Conservation (phyloP, 2,113 vertebrate species). For the Esox niger region DNA sequence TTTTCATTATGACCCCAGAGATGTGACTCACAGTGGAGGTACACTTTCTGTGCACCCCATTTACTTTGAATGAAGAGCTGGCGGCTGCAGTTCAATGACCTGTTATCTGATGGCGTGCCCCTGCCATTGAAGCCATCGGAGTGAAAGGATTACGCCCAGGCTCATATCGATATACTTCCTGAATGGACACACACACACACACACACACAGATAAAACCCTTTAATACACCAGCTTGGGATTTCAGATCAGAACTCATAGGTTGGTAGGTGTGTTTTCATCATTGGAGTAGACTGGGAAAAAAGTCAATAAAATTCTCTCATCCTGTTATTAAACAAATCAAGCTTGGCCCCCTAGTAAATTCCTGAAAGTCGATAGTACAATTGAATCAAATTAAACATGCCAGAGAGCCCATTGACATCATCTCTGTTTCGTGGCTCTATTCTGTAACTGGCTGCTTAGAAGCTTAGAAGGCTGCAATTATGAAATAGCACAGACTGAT, state of each 20-base stretch:
- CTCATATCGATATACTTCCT: conserved; percentile 72
- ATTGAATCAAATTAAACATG: conserved; percentile 60
- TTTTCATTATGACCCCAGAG: conserved; percentile 75
- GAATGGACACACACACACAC: conserved; percentile 50
- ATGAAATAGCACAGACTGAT: conserved; percentile 25
- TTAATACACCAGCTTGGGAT: conserved; percentile 59
- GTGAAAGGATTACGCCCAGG: conserved; percentile 74
- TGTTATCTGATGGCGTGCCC: conserved; percentile 73
- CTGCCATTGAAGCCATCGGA: conserved; percentile 76
- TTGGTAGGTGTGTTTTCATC: conserved; percentile 70
- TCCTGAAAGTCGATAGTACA: conserved; percentile 60
- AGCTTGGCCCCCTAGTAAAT: conserved; percentile 46
- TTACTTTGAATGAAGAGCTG: conserved; percentile 75
- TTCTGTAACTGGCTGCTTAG: conserved; percentile 14
- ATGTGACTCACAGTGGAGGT: conserved; percentile 64
- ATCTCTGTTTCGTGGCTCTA: conserved; percentile 3
- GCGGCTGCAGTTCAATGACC: conserved; percentile 76
- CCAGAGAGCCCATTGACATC: conserved; percentile 52
- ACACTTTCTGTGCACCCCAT: conserved; percentile 74
- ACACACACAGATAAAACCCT: conserved; percentile 11
- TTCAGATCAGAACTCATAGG: conserved; percentile 60
- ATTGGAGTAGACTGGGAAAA: conserved; percentile 55
- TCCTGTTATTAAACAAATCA: conserved; percentile 72
- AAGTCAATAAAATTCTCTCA: conserved; percentile 67
- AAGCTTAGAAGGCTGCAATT: conserved; percentile 27